Percentiles rank a stretch among this genome's conserved stretches.
Evolutionary conservation across 2,888 invertebrate species (phyloP).

Genomic region (Tachina lurida): DNA sequence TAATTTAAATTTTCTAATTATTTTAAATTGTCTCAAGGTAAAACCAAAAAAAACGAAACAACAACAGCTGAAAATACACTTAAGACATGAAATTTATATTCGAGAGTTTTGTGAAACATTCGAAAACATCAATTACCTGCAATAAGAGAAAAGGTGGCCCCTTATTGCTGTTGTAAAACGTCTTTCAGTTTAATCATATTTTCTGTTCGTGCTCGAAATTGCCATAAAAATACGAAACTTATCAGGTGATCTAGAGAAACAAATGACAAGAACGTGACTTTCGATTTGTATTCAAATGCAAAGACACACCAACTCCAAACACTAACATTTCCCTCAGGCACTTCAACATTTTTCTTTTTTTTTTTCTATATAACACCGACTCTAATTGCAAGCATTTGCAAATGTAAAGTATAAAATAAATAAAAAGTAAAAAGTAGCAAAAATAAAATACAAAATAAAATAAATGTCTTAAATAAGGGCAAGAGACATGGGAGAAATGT

Average conservation of each 20-base stretch:
- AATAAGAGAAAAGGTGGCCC: not conserved
- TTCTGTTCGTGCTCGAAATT: slow-evolving; percentile 36
- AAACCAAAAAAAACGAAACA: too few relatives aligned
- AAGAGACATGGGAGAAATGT: too few relatives aligned
- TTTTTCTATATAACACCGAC: not conserved
- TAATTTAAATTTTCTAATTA: too few relatives aligned
- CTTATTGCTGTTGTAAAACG: slow-evolving; percentile 18
- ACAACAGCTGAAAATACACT: too few relatives aligned
- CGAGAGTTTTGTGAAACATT: slow-evolving; percentile 10
- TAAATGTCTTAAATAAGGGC: slow-evolving; percentile 20
- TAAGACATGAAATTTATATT: not conserved
- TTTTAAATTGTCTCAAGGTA: too few relatives aligned
- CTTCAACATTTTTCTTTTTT: not conserved
- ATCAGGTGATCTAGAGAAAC: slow-evolving; percentile 75
- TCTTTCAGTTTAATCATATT: slow-evolving; percentile 18
- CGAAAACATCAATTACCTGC: not conserved
- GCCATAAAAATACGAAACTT: slow-evolving; percentile 67
- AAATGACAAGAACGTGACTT: slow-evolving; percentile 79
- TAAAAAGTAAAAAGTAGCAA: not conserved
- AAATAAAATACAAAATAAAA: slow-evolving; percentile 20
- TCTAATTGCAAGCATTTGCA: slow-evolving; percentile 42
- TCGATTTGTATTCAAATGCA: slow-evolving; percentile 70
- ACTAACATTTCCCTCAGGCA: not conserved
- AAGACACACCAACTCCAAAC: not conserved
- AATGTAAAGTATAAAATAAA: slow-evolving; percentile 16